Conservation (phyloP, 2,113 vertebrate species). For the Oreochromis niloticus region DNA sequence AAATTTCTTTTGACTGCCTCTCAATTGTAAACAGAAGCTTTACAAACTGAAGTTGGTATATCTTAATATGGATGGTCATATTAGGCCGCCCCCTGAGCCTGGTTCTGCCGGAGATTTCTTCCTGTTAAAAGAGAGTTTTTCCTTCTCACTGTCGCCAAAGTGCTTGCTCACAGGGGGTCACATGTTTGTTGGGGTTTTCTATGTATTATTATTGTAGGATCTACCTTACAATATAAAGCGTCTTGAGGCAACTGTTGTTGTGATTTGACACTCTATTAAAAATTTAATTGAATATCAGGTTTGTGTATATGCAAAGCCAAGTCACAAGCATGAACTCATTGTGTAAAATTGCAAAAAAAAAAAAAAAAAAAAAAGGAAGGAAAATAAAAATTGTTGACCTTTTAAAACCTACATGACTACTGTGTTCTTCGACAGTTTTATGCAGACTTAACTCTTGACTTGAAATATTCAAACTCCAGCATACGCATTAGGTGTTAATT, state of each 20-base stretch:
- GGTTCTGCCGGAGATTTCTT: not conserved
- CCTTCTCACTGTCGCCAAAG: not conserved
- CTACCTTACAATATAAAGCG: not conserved
- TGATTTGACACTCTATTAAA: not conserved
- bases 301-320: not conserved
- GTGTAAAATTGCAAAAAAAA: fast-evolving
- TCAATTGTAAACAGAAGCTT: not conserved
- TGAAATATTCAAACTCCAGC: not conserved
- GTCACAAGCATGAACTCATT: not conserved
- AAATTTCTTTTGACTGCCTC: not conserved
- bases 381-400: not conserved
- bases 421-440: not conserved
- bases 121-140: not conserved
- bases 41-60: not conserved
- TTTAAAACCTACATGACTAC: not conserved
- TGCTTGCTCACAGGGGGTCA: not conserved
- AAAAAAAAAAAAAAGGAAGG: fast-evolving
- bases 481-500: not conserved
- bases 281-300: not conserved
- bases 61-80: not conserved
- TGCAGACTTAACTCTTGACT: not conserved
- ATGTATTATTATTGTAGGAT: not conserved
- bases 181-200: not conserved
- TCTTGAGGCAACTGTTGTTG: fast-evolving
- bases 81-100: not conserved